phyloP scores from a whole-genome alignment of 2,888 invertebrate species.

The Caenorhabditis sulstoni region DNA sequence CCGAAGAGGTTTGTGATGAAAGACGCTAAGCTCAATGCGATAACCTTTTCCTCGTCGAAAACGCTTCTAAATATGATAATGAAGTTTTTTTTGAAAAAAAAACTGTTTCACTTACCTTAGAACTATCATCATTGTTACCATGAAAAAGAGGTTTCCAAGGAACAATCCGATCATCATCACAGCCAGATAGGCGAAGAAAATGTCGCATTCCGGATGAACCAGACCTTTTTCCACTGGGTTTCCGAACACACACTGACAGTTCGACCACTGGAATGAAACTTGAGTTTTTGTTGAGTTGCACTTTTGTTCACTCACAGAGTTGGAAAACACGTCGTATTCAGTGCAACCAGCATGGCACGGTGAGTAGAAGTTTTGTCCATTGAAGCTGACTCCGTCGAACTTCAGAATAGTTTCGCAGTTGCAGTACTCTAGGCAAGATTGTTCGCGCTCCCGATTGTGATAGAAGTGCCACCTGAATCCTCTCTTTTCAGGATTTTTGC shows the following conservation, averaged over 20 bases:
- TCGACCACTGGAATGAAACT: conserved; percentile 71
- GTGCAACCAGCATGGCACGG: conserved; percentile 88
- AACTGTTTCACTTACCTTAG: conserved; percentile 56
- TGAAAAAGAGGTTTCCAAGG: conserved; percentile 75
- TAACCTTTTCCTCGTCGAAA: conserved; percentile 73
- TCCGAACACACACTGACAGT: conserved; percentile 64
- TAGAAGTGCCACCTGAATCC: conserved; percentile 59
- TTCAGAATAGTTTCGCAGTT: conserved; percentile 63
- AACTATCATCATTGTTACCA: conserved; percentile 77
- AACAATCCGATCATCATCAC: conserved; percentile 76
- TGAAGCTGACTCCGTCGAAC: conserved; percentile 85
- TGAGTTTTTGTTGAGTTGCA: too few species aligned
- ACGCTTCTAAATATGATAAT: conserved; percentile 62
- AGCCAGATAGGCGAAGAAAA: conserved; percentile 66
- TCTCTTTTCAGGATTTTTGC: too few species aligned
- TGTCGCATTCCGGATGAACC: conserved; percentile 62
- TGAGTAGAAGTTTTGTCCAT: conserved; percentile 85
- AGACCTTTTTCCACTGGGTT: conserved; percentile 59
- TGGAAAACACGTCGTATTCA: conserved; percentile 52
- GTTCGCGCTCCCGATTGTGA: conserved; percentile 28
- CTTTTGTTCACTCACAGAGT: conserved; percentile 49
- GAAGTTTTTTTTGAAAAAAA: not conserved
- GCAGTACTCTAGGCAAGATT: conserved; percentile 55
- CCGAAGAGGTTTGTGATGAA: conserved; percentile 74
- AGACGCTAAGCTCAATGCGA: conserved; percentile 73